These are phyloP conservation scores for Hirtodrosophila histrioides DNA, from an alignment of 2,888 invertebrate genomes.

Conservation along the genomic window DNA sequence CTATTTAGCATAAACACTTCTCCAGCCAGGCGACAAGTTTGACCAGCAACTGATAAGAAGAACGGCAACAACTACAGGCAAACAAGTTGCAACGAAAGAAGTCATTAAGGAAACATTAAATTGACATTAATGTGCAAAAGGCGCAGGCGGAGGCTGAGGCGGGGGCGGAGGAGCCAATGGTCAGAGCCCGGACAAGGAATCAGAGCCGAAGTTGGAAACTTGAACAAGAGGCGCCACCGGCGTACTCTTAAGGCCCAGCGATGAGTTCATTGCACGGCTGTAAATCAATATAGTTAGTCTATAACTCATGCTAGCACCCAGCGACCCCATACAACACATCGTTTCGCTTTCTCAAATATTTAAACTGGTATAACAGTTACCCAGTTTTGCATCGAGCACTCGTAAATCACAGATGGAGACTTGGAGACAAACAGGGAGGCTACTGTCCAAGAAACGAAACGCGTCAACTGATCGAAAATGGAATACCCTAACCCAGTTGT, in stretches of 20 bases:
- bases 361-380: constrained; percentile 71
- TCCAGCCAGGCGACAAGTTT: constrained; percentile 72
- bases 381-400: constrained; percentile 60
- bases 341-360: constrained; percentile 71
- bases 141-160: constrained; percentile 14
- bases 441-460: constrained; percentile 24
- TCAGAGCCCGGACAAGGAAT: constrained; percentile 13
- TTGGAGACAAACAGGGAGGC: constrained; percentile 13
- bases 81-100: constrained; percentile 70
- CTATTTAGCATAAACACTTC: constrained; percentile 79
- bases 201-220: background rate
- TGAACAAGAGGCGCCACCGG: constrained; percentile 16
- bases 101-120: constrained; percentile 83
- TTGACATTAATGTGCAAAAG: constrained; percentile 78
- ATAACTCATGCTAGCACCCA: constrained; percentile 51
- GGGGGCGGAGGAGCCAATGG: constrained; percentile 16
- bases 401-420: constrained; percentile 63
- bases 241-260: constrained; percentile 8
- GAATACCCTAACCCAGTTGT: constrained; percentile 21
- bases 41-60: constrained; percentile 75
- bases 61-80: constrained; percentile 19
- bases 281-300: constrained; percentile 67
- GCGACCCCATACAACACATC: constrained; percentile 43
- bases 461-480: background rate
- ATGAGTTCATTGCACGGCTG: constrained; percentile 54